Base-by-base conservation (phyloP, 2,113 vertebrate genomes). In the Semnopithecus entellus region DNA sequence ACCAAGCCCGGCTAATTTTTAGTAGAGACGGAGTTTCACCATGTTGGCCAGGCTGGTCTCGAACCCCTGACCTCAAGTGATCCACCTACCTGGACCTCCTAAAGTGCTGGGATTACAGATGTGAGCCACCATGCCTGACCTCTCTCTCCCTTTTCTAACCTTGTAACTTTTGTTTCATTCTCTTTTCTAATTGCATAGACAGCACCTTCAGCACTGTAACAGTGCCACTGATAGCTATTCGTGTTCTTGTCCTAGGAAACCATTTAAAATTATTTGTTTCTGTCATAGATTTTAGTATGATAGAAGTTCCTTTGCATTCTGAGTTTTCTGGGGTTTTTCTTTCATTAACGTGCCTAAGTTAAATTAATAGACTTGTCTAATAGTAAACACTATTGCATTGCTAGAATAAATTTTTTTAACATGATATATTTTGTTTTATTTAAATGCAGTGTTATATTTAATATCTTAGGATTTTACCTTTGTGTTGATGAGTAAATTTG, bases 331-430 rank as follows among this genome's bases (percentile, higher is more conserved):
- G 32, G 8, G 32, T 79, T 89, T 94, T 93, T 27, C 23, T 85
- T 85, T 94, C 22, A 72, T 86, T 13, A 45, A 92, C 45, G 52
- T 87, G 25, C 45, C 35, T 86, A 32, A 95, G 59, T 91, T 55
- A 92, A 86, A 85, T 81, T 61, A 45, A 80, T 81, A 81, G 4
- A 52, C 76, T 68, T 86, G 32, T 83, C 38, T 89, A 68, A 86
- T 86, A 25, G 5, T 90, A 90, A 96, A 2, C 2, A 91, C 11
- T 1, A 18, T 66, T 89, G 55, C 9, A 64, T 91, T 96, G 76
- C 52, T 91, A 80, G 5, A 95, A 70, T 92, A 90, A 94, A 84
- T 92, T 27, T 94, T 6, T 92, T 96, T 92, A 93, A 72, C 0
- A 45, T 50, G 25, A 48, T 55, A 22, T 73, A 66, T 87, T 79